These are phyloP conservation scores for Lates japonicus DNA, from an alignment of 2,797 vertebrate genomes.

Conservation along the genomic window DNA sequence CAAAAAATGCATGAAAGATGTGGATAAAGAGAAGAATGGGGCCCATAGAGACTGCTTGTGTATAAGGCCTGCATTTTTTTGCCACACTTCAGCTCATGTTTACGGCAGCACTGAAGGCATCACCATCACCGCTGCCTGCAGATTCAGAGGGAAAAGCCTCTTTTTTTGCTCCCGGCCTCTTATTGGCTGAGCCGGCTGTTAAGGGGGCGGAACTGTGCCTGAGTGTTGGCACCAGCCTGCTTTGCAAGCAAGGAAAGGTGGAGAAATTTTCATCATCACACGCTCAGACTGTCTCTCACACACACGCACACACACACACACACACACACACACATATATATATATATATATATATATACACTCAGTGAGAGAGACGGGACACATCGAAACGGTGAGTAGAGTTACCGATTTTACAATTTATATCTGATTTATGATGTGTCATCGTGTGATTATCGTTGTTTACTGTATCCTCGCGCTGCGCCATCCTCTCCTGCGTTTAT, in stretches of 20 bases:
- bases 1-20: too few relatives aligned
- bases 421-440: constrained; percentile 26
- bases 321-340: too few relatives aligned
- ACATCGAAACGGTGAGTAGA: constrained; percentile 71
- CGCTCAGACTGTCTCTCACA: constrained; percentile 47
- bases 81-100: too few relatives aligned
- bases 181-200: constrained; percentile 66
- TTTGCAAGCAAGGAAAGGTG: constrained; percentile 67
- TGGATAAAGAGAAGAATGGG: too few relatives aligned
- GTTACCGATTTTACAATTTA: not conserved
- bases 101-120: too few relatives aligned
- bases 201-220: constrained; percentile 58
- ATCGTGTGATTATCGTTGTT: constrained; percentile 17
- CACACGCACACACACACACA: constrained; percentile 10
- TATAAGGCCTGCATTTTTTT: too few relatives aligned
- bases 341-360: not conserved
- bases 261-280: constrained; percentile 70
- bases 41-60: too few relatives aligned
- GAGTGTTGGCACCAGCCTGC: constrained; percentile 68
- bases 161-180: constrained; percentile 16
- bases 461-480: constrained; percentile 39
- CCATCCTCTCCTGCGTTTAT: constrained; percentile 13
- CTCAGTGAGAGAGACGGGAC: constrained; percentile 48
- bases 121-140: too few relatives aligned
- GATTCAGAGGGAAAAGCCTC: too few relatives aligned